These are phyloP conservation scores for Cheilinus undulatus DNA, from an alignment of 2,113 vertebrate genomes.

Conservation along the genomic window DNA sequence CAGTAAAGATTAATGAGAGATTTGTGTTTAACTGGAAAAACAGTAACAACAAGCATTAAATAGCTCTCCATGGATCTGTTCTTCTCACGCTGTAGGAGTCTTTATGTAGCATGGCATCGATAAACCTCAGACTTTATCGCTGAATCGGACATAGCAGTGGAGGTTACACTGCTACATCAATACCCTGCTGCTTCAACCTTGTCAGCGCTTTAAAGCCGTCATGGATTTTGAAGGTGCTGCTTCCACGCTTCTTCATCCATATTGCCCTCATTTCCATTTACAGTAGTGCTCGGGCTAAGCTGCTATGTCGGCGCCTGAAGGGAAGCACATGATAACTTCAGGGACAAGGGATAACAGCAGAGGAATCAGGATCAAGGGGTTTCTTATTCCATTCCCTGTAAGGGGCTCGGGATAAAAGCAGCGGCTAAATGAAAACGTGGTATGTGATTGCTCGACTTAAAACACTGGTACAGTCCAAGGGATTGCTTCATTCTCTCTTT, in stretches of 20 bases:
- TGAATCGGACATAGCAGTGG: constrained; percentile 26
- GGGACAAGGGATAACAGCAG: constrained; percentile 28
- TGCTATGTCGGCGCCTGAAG: constrained; percentile 39
- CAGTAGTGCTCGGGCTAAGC: constrained; percentile 48
- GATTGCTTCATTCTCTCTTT: constrained; percentile 31
- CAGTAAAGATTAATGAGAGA: no score
- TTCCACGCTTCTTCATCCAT: constrained; percentile 52
- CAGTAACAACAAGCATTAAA: constrained; percentile 6
- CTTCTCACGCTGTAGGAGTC: constrained; percentile 1
- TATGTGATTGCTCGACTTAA: constrained; percentile 16
- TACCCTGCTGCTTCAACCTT: constrained; percentile 25
- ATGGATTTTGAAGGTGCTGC: constrained; percentile 45
- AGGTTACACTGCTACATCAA: constrained; percentile 35
- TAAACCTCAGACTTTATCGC: constrained; percentile 18
- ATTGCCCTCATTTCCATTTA: constrained; percentile 53
- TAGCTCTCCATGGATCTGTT: constrained; percentile 6
- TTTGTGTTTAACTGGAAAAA: neutral
- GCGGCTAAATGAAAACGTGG: constrained; percentile 23
- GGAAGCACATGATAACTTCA: constrained; percentile 39
- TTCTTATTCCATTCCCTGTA: constrained; percentile 32
- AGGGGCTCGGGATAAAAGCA: constrained; percentile 38
- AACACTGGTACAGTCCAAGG: constrained; percentile 20
- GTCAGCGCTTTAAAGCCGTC: constrained; percentile 48
- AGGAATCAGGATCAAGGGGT: constrained; percentile 21
- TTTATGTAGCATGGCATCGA: constrained; percentile 6